phyloP scores from a whole-genome alignment of 1,140 invertebrate species.

The Dendrolimus kikuchii region DNA sequence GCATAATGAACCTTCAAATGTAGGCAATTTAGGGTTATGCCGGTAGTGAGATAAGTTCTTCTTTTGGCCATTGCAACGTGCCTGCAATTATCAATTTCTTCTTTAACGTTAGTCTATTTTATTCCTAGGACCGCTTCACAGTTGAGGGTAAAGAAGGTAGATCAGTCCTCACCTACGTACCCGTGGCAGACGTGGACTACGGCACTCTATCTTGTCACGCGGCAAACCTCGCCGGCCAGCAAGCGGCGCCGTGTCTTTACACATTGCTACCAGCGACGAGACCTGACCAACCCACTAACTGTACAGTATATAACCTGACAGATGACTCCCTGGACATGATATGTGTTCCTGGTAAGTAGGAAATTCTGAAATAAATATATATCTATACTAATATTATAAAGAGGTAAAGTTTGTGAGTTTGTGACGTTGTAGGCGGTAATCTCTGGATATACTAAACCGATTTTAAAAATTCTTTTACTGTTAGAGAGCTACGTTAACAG shows the following conservation, averaged over 20 bases:
- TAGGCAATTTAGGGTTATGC: too few species aligned
- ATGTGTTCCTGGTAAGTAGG: slow-evolving; percentile 52
- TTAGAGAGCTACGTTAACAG: too few species aligned
- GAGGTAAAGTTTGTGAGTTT: too few species aligned
- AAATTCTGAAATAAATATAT: too few species aligned
- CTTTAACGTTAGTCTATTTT: neutral
- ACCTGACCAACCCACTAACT: slow-evolving; percentile 85
- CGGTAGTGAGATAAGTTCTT: neutral
- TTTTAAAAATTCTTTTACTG: too few species aligned
- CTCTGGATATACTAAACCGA: too few species aligned
- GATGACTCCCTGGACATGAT: slow-evolving; percentile 79
- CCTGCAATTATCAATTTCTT: neutral
- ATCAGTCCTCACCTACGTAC: slow-evolving; percentile 85
- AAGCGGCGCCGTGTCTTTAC: slow-evolving; percentile 79
- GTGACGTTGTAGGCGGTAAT: too few species aligned
- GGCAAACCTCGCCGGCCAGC: slow-evolving; percentile 78
- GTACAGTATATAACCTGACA: slow-evolving; percentile 85
- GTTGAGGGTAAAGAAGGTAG: slow-evolving; percentile 75
- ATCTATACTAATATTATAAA: too few species aligned
- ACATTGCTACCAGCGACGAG: slow-evolving; percentile 81
- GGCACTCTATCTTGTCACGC: slow-evolving; percentile 79
- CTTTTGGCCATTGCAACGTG: neutral
- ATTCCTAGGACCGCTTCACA: slow-evolving; percentile 70
- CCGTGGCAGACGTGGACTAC: slow-evolving; percentile 83
- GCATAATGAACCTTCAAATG: too few species aligned